Evolutionary conservation across 1,140 invertebrate genomes (phyloP).

Genomic region (Pogonomyrmex californicus): DNA sequence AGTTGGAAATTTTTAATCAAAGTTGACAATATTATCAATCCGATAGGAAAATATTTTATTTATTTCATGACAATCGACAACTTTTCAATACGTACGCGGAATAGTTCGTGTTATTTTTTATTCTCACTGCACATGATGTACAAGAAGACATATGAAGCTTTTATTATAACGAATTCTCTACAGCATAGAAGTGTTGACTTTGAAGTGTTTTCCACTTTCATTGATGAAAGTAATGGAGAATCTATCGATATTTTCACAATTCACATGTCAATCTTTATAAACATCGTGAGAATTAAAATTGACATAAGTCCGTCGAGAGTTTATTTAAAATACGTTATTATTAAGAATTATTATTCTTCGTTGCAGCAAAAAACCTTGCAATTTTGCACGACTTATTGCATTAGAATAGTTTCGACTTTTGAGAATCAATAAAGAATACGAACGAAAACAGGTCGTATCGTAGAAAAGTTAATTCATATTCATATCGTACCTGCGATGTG

Average conservation of each 20-base stretch:
- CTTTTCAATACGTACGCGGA: background rate
- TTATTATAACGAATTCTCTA: constrained; percentile 42
- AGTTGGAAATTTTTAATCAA: background rate
- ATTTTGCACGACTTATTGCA: background rate
- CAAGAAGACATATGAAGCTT: constrained; percentile 4
- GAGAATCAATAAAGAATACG: background rate
- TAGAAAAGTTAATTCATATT: constrained; percentile 36
- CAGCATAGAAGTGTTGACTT: background rate
- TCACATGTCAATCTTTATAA: constrained; percentile 21
- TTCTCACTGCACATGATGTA: background rate
- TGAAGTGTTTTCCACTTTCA: constrained; percentile 21
- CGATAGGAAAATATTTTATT: constrained; percentile 11
- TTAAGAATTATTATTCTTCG: constrained; percentile 2
- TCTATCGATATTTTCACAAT: constrained; percentile 30
- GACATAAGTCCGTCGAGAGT: background rate
- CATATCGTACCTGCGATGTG: background rate
- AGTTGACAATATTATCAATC: background rate
- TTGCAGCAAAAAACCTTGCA: background rate
- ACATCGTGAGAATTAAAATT: background rate
- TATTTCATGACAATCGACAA: constrained; percentile 23
- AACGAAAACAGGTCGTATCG: background rate
- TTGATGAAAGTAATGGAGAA: constrained; percentile 42
- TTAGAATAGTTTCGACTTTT: background rate
- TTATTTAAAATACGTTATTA: background rate
- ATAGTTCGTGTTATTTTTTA: constrained; percentile 33